A percentile compares a stretch with the other conserved stretches of the same genome.
Conservation (phyloP, 2,113 vertebrate genomes). For the Syngnathus floridae region DNA sequence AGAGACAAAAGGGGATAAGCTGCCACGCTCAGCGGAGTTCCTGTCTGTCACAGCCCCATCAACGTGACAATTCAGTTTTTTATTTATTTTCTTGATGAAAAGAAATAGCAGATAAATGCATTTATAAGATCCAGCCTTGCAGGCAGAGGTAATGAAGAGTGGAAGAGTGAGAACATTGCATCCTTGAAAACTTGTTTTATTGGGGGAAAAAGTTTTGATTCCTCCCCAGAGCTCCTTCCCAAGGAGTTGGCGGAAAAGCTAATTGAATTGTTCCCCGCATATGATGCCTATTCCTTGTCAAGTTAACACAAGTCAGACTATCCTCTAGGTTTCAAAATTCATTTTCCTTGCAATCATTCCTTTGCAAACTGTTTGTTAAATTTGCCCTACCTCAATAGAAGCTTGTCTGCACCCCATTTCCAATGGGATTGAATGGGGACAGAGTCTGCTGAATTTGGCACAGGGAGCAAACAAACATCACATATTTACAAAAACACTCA, state of each 20-base stretch:
- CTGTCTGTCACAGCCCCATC: slow-evolving; percentile 32
- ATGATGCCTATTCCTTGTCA: slow-evolving; percentile 27
- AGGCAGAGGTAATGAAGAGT: slow-evolving; percentile 36
- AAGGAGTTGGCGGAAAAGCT: slow-evolving; percentile 49
- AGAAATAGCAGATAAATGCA: slow-evolving; percentile 34
- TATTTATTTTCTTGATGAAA: slow-evolving; percentile 7
- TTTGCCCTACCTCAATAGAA: slow-evolving; percentile 39
- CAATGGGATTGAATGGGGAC: slow-evolving; percentile 36
- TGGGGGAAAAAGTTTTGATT: slow-evolving; percentile 59
- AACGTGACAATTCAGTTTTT: slow-evolving; percentile 26
- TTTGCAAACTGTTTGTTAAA: slow-evolving; percentile 52
- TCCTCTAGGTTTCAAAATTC: slow-evolving; percentile 62
- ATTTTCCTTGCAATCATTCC: slow-evolving; percentile 63
- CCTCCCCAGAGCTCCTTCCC: slow-evolving; percentile 47
- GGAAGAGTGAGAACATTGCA: slow-evolving; percentile 29
- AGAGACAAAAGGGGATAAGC: slow-evolving; percentile 47
- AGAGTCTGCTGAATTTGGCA: slow-evolving; percentile 16
- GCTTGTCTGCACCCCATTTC: slow-evolving; percentile 29
- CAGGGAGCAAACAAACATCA: not conserved
- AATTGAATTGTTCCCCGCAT: slow-evolving; percentile 63
- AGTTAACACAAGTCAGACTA: slow-evolving; percentile 39
- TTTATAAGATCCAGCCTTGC: slow-evolving; percentile 32
- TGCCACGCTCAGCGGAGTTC: slow-evolving; percentile 35
- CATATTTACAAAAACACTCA: not conserved
- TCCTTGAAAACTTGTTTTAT: slow-evolving; percentile 56